A percentile compares a stretch with the other conserved stretches of the same genome.
Evolutionary conservation across 2,113 vertebrate genomes (phyloP).

Genomic region (Seriola aureovittata): DNA sequence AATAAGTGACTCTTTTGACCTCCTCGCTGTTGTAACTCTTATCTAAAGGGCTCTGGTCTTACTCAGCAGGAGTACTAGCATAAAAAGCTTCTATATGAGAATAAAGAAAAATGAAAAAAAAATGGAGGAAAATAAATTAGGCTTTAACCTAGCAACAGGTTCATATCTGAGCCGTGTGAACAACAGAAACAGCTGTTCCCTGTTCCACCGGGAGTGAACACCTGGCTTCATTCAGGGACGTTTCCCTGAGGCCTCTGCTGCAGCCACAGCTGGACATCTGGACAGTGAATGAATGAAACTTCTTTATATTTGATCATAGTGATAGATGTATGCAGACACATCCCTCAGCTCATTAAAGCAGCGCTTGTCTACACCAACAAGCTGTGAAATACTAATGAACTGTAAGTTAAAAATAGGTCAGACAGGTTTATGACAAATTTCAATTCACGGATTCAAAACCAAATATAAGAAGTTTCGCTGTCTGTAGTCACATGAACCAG

Average conservation of each 20-base stretch:
- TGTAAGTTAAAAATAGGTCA: background rate
- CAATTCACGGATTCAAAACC: no score
- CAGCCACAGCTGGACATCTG: conserved; percentile 58
- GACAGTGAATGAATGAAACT: conserved; percentile 29
- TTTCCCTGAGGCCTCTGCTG: conserved; percentile 31
- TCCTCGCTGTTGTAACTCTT: no score
- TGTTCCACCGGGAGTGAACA: conserved; percentile 31
- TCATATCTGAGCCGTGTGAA: conserved; percentile 31
- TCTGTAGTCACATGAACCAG: no score
- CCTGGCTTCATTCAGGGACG: conserved; percentile 53
- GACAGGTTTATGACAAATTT: background rate
- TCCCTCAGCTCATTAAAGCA: conserved; percentile 26
- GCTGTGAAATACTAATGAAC: conserved; percentile 6
- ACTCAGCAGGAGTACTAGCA: background rate
- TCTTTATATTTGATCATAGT: conserved; percentile 61
- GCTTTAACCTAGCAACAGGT: conserved; percentile 13
- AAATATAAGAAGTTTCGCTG: no score
- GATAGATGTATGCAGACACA: conserved; percentile 56
- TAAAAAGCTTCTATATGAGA: background rate
- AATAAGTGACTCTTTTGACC: no score
- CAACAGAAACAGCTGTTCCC: conserved; percentile 48
- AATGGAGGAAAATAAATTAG: background rate
- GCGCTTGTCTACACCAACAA: conserved; percentile 14
- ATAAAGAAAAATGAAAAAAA: background rate
- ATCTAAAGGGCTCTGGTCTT: background rate